A percentile compares a stretch with the other conserved stretches of the same genome.
Conservation (phyloP, 2,797 vertebrate genomes). For the Gymnothorax reevesii region DNA sequence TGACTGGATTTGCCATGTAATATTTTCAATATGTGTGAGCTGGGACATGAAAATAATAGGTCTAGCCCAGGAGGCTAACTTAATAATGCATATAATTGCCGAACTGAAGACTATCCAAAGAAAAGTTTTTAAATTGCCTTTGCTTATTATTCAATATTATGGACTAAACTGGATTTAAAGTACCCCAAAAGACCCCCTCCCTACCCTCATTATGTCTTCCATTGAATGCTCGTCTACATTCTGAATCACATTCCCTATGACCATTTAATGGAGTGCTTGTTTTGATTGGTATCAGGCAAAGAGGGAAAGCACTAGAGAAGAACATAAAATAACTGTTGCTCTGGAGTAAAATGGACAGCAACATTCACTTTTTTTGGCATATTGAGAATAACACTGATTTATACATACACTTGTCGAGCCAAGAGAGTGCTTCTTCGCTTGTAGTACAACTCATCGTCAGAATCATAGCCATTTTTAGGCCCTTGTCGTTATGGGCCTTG, state of each 20-base stretch:
- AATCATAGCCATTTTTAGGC: slow-evolving; percentile 60
- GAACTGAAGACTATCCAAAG: background rate
- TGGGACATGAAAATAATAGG: background rate
- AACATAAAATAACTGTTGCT: background rate
- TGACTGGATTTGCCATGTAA: background rate
- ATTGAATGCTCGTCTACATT: background rate
- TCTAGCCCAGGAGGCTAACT: background rate
- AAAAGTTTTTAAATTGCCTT: background rate
- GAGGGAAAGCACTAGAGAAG: background rate
- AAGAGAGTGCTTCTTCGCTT: slow-evolving; percentile 70
- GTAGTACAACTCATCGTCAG: slow-evolving; percentile 58
- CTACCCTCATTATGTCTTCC: no score
- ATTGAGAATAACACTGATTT: slow-evolving; percentile 61
- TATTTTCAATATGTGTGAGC: background rate
- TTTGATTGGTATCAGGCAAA: no score
- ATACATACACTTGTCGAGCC: slow-evolving; percentile 66
- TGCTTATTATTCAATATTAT: background rate
- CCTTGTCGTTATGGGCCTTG: background rate
- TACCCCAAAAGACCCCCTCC: no score
- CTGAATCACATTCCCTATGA: background rate
- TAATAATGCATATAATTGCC: no score
- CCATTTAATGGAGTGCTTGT: background rate
- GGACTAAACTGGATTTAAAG: background rate
- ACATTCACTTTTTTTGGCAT: slow-evolving; percentile 56
- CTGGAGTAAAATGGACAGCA: slow-evolving; percentile 49